These are phyloP conservation scores for Fregata magnificens DNA, from an alignment of 2,113 vertebrate species.

Conservation along the genomic window DNA sequence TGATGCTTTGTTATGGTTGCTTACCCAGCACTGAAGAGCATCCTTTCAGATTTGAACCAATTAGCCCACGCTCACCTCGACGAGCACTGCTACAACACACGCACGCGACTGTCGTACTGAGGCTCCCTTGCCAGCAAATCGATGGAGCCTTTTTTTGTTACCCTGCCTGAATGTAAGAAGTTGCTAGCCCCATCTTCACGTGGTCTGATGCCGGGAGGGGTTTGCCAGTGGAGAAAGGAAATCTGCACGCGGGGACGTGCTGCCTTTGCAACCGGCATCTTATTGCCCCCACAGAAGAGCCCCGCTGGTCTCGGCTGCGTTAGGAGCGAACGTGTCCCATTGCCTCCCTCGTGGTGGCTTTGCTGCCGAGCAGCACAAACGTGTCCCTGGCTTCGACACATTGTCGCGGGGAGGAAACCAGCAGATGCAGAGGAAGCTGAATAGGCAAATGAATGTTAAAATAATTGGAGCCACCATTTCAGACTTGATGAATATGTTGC, in stretches of 20 bases:
- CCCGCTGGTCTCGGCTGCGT: rapidly evolving
- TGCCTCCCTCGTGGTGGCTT: background rate
- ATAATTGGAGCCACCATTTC: conserved; percentile 65
- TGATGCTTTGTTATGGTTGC: conserved; percentile 63
- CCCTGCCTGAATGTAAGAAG: background rate
- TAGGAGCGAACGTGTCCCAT: rapidly evolving
- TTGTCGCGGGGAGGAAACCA: conserved; percentile 3
- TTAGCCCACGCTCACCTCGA: conserved; percentile 7
- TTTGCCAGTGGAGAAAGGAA: background rate
- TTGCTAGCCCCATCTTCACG: background rate
- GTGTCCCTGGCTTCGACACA: background rate
- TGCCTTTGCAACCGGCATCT: background rate
- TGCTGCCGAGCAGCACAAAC: background rate
- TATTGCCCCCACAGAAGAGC: background rate
- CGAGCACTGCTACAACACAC: background rate
- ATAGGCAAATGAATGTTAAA: conserved; percentile 64
- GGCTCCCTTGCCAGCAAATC: background rate
- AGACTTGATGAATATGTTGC: conserved; percentile 60
- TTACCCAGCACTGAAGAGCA: conserved; percentile 46
- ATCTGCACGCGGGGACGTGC: background rate
- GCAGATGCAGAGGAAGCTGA: conserved; percentile 66
- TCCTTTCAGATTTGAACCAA: conserved; percentile 52
- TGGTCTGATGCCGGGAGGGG: background rate
- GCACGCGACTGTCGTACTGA: background rate
- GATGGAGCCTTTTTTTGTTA: background rate